Conservation (phyloP, 2,888 invertebrate genomes). For the Clunio marinus region DNA sequence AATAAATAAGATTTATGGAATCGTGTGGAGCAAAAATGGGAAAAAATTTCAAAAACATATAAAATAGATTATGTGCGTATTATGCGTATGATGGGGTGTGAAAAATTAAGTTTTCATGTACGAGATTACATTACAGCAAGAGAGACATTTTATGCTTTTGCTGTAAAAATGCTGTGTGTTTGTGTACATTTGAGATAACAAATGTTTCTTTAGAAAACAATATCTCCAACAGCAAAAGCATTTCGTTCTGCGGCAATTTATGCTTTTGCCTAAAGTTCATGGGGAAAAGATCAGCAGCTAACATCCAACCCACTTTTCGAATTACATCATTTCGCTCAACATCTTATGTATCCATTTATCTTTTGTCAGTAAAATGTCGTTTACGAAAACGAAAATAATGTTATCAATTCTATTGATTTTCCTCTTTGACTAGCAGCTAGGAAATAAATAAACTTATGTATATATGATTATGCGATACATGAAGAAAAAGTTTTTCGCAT, state of each 20-base stretch:
- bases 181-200: slow-evolving; percentile 23
- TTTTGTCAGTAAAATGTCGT: slow-evolving; percentile 2
- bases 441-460: neutral
- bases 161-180: neutral
- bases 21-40: slow-evolving; percentile 27
- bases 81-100: slow-evolving; percentile 39
- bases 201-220: slow-evolving; percentile 21
- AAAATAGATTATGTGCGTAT: slow-evolving; percentile 33
- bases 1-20: slow-evolving; percentile 38
- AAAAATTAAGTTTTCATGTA: slow-evolving; percentile 40
- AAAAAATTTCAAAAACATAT: slow-evolving; percentile 25
- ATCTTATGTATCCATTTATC: slow-evolving; percentile 25
- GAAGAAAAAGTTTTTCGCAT: slow-evolving; percentile 13
- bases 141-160: neutral
- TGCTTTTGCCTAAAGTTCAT: neutral
- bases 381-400: slow-evolving; percentile 18
- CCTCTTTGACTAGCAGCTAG: neutral
- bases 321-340: slow-evolving; percentile 29
- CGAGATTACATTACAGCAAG: slow-evolving; percentile 25
- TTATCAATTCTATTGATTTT: slow-evolving; percentile 38
- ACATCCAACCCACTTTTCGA: neutral
- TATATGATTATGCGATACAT: slow-evolving; percentile 24
- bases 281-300: neutral
- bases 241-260: slow-evolving; percentile 20
- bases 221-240: neutral